These are phyloP conservation scores for Agrilus biguttatus DNA, from an alignment of 2,888 invertebrate species.

Conservation along the genomic window DNA sequence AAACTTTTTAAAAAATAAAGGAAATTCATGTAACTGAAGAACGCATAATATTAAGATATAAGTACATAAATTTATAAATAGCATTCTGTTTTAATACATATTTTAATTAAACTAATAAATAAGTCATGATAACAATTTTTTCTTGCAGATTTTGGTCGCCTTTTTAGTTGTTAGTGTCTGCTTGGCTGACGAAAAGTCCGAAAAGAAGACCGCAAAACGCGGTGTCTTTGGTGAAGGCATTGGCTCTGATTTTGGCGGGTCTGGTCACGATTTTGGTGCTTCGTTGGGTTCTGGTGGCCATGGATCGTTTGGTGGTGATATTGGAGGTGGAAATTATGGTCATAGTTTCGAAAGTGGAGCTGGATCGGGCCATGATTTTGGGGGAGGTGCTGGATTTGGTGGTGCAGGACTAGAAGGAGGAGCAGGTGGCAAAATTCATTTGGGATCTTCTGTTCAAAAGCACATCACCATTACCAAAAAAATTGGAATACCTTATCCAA, in stretches of 20 bases:
- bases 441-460: conserved; percentile 6
- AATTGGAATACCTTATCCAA: conserved; percentile 35
- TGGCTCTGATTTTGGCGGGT: conserved; percentile 19
- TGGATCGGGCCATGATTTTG: conserved; percentile 1
- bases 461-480: conserved; percentile 33
- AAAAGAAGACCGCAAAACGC: conserved; percentile 31
- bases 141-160: conserved; percentile 30
- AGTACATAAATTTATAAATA: too few relatives aligned
- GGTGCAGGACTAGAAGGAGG: conserved; percentile 4
- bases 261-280: conserved; percentile 14
- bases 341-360: background rate
- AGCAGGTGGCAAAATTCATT: conserved; percentile 5
- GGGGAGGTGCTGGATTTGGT: conserved; percentile 5
- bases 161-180: conserved; percentile 30
- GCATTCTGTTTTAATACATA: too few relatives aligned
- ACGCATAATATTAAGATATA: too few relatives aligned
- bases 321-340: conserved; percentile 4
- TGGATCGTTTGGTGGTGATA: conserved; percentile 3
- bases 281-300: conserved; percentile 2
- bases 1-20: too few relatives aligned
- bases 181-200: conserved; percentile 19
- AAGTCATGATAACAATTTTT: background rate
- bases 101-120: too few relatives aligned
- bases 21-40: too few relatives aligned
- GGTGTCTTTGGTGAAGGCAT: conserved; percentile 31